Evolutionary conservation across 2,113 vertebrate genomes (phyloP).

Genomic region (Larimichthys polyactis): DNA sequence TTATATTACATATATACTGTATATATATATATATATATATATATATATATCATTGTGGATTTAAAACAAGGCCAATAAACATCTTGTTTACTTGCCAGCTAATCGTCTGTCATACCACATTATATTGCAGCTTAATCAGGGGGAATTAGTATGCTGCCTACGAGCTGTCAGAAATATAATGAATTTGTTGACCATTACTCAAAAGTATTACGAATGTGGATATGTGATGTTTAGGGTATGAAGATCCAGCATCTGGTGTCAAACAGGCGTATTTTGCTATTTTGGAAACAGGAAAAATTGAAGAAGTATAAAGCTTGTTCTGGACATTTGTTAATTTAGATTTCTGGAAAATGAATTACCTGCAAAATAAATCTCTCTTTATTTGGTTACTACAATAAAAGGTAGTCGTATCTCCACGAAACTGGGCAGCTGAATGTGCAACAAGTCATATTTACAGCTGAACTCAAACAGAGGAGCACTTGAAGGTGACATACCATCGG

Average conservation of each 20-base stretch:
- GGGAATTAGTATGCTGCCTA: slow-evolving; percentile 31
- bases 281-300: not conserved
- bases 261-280: too few species aligned
- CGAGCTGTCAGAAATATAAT: slow-evolving; percentile 32
- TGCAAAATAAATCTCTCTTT: too few species aligned
- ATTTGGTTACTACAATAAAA: too few species aligned
- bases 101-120: slow-evolving; percentile 20
- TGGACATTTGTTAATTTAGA: not conserved
- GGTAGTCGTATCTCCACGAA: not conserved
- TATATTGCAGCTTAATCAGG: not conserved
- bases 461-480: not conserved
- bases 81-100: slow-evolving; percentile 23
- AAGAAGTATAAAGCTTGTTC: not conserved
- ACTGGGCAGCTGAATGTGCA: not conserved
- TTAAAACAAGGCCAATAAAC: slow-evolving; percentile 20
- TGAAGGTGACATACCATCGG: not conserved
- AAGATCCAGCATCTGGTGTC: not conserved
- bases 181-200: not conserved
- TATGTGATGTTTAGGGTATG: not conserved
- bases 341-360: not conserved
- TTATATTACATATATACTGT: not conserved
- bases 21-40: too few species aligned
- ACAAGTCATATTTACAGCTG: slow-evolving; percentile 2
- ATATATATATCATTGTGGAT: slow-evolving; percentile 2
- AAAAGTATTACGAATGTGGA: not conserved